Percentiles rank a stretch among this genome's conserved stretches.
These are phyloP conservation scores for Merops nubicus DNA, from an alignment of 2,113 vertebrate species.

Conservation along the genomic window DNA sequence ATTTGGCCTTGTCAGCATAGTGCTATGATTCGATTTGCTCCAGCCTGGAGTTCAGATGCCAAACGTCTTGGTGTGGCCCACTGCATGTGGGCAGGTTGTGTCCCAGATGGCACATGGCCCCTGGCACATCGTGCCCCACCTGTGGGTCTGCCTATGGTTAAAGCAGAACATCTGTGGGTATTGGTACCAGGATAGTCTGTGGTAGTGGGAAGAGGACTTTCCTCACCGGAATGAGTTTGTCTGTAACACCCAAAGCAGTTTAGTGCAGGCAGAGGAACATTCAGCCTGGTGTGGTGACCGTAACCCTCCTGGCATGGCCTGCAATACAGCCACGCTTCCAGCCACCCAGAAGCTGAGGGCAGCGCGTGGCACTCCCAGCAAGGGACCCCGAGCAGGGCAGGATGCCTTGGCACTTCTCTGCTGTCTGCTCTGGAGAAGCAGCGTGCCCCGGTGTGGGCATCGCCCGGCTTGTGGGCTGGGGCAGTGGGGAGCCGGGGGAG, in stretches of 20 bases:
- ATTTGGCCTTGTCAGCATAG: neutral
- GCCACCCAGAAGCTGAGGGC: neutral
- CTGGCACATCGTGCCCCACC: rapidly evolving
- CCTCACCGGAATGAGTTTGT: neutral
- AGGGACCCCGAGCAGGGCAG: neutral
- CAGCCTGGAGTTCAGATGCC: neutral
- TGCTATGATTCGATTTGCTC: neutral
- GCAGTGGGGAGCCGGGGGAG: neutral
- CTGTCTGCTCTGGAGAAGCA: neutral
- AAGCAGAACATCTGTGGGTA: neutral
- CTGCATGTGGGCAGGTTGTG: neutral
- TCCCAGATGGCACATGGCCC: neutral
- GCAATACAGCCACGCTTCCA: rapidly evolving
- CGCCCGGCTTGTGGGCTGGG: rapidly evolving
- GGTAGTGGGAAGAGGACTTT: neutral
- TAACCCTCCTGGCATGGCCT: neutral
- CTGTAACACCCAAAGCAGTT: neutral
- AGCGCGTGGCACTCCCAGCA: neutral
- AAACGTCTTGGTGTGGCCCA: neutral
- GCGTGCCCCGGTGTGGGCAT: rapidly evolving
- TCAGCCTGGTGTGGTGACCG: neutral
- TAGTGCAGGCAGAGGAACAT: neutral
- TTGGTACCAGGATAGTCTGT: neutral
- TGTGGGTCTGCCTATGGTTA: neutral
- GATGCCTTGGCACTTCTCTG: rapidly evolving